A percentile compares a stretch with the other conserved stretches of the same genome.
Conservation (phyloP, 1,140 invertebrate genomes). For the Lineus longissimus region DNA sequence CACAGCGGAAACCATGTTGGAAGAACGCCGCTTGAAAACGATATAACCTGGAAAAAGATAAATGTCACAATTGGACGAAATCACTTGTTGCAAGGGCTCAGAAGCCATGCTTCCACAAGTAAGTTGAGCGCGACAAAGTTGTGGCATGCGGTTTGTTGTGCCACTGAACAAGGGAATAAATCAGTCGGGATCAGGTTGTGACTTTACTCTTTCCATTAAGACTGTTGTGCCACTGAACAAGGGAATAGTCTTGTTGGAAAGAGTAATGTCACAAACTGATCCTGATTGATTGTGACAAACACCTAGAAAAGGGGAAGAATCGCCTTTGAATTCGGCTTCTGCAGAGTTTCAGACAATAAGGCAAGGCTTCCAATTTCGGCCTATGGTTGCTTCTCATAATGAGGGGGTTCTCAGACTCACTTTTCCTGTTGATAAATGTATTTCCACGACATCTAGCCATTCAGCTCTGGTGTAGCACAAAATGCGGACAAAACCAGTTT, state of each 20-base stretch:
- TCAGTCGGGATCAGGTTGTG: not conserved
- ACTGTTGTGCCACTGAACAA: not conserved
- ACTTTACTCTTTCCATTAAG: not conserved
- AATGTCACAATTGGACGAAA: not conserved
- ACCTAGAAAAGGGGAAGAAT: not conserved
- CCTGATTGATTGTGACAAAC: not conserved
- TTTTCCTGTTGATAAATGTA: conserved; percentile 21
- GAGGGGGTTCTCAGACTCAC: conserved; percentile 16
- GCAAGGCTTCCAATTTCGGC: not conserved
- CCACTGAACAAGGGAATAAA: not conserved
- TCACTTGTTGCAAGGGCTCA: no score
- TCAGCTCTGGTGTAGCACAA: conserved; percentile 33
- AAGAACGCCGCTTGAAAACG: conserved; percentile 33
- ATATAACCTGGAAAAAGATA: conserved; percentile 21
- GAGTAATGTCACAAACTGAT: not conserved
- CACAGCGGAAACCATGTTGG: conserved; percentile 30
- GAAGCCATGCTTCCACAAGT: not conserved
- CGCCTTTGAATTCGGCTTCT: not conserved
- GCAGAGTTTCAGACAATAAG: not conserved
- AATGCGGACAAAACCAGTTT: conserved; percentile 28
- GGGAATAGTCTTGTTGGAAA: not conserved
- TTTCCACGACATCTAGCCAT: conserved; percentile 38
- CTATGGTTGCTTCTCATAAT: not conserved
- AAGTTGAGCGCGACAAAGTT: not conserved
- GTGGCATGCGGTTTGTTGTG: not conserved